phyloP scores from a whole-genome alignment of 1,140 invertebrate genomes.

The Macrobrachium rosenbergii region DNA sequence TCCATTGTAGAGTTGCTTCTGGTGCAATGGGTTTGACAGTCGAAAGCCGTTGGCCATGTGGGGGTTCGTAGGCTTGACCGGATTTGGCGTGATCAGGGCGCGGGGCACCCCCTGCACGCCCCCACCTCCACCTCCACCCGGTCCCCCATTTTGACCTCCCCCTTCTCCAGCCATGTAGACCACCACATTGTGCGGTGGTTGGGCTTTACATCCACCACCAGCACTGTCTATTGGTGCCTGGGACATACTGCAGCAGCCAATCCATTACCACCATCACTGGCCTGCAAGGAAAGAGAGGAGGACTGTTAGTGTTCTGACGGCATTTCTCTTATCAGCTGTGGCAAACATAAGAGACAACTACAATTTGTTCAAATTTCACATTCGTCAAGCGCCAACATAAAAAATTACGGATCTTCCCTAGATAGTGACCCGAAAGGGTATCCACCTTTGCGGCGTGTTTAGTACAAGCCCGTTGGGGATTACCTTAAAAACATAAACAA shows the following conservation, averaged over 20 bases:
- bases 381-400: no score
- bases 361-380: no score
- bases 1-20: constrained; percentile 47
- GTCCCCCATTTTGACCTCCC: constrained; percentile 38
- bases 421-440: no score
- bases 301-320: neutral
- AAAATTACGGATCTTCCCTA: no score
- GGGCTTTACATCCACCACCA: constrained; percentile 44
- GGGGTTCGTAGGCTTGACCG: constrained; percentile 58
- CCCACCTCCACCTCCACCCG: neutral
- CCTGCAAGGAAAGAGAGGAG: constrained; percentile 1
- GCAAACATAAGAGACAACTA: no score
- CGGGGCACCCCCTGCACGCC: constrained; percentile 38
- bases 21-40: constrained; percentile 45
- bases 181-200: constrained; percentile 62
- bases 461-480: no score
- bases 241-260: constrained; percentile 52
- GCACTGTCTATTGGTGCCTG: constrained; percentile 55
- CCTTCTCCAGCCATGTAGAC: constrained; percentile 59
- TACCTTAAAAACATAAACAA: no score
- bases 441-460: no score
- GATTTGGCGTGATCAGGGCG: constrained; percentile 57
- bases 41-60: constrained; percentile 59
- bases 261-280: constrained; percentile 59
- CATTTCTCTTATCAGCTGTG: no score